Conservation (phyloP, 2,797 vertebrate genomes). For the Cuniculus paca region DNA sequence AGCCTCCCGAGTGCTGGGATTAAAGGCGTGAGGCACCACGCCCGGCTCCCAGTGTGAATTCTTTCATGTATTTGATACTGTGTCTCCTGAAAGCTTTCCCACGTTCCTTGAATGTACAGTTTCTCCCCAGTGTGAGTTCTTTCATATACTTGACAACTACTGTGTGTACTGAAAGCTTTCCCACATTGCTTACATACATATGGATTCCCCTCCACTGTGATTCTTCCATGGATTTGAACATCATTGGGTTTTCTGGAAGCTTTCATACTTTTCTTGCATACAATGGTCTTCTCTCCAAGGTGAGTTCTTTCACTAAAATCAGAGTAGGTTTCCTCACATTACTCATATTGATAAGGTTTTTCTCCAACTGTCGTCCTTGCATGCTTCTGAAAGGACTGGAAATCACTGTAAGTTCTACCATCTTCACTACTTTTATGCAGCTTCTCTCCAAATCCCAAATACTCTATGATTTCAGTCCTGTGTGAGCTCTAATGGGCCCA, state of each 20-base stretch:
- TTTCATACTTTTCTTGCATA: background rate
- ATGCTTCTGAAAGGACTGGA: background rate
- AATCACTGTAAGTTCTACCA: background rate
- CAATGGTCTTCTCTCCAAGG: background rate
- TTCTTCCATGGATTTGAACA: background rate
- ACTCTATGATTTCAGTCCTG: background rate
- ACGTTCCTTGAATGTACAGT: background rate
- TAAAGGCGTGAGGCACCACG: no score
- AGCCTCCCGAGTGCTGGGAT: no score
- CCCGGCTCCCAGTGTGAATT: background rate
- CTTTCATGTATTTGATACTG: background rate
- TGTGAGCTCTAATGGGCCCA: background rate
- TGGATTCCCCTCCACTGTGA: background rate
- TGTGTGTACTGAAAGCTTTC: background rate
- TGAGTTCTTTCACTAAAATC: background rate
- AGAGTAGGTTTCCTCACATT: background rate
- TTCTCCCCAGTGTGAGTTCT: background rate
- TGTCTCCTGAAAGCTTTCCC: background rate
- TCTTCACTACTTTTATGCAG: background rate
- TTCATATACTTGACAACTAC: background rate
- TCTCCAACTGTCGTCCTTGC: background rate
- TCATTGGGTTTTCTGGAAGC: no score
- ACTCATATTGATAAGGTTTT: background rate
- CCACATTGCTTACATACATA: background rate
- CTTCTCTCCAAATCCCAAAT: background rate